Conservation (phyloP, 2,113 vertebrate genomes). For the Girardinichthys multiradiatus region DNA sequence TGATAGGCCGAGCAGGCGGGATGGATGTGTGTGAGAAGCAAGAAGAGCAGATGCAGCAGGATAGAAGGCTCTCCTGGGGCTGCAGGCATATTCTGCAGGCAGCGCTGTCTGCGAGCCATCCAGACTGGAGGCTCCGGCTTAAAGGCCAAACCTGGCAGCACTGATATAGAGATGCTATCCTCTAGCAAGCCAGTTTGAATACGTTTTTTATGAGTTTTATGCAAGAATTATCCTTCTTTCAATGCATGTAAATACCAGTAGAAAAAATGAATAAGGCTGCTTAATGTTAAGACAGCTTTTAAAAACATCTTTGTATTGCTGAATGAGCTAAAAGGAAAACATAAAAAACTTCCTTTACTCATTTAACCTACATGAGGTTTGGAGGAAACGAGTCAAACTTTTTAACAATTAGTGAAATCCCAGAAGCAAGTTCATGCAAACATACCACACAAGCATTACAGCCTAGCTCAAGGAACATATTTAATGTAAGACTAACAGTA, state of each 20-base stretch:
- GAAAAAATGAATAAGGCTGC: slow-evolving; percentile 3
- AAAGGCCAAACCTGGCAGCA: slow-evolving; percentile 43
- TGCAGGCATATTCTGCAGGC: slow-evolving; percentile 59
- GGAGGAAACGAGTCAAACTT: background rate
- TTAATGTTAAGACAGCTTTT: slow-evolving; percentile 15
- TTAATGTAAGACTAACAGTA: no score
- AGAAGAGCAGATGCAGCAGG: slow-evolving; percentile 73
- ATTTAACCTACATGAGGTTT: slow-evolving; percentile 1
- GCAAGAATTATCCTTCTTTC: background rate
- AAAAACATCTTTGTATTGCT: background rate
- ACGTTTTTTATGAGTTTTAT: slow-evolving; percentile 31
- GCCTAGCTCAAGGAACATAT: no score
- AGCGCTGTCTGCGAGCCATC: slow-evolving; percentile 44
- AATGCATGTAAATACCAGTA: slow-evolving; percentile 1
- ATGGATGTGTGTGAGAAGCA: slow-evolving; percentile 67
- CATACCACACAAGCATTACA: no score
- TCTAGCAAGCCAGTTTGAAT: slow-evolving; percentile 25
- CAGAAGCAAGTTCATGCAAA: no score
- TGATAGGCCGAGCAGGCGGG: slow-evolving; percentile 63
- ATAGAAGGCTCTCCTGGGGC: slow-evolving; percentile 66
- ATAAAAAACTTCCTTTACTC: background rate
- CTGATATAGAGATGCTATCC: slow-evolving; percentile 39
- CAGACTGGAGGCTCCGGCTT: slow-evolving; percentile 46
- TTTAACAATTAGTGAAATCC: no score
- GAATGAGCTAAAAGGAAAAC: background rate